phyloP scores from a whole-genome alignment of 2,888 invertebrate genomes.

The Cryptophagus acutangulus region DNA sequence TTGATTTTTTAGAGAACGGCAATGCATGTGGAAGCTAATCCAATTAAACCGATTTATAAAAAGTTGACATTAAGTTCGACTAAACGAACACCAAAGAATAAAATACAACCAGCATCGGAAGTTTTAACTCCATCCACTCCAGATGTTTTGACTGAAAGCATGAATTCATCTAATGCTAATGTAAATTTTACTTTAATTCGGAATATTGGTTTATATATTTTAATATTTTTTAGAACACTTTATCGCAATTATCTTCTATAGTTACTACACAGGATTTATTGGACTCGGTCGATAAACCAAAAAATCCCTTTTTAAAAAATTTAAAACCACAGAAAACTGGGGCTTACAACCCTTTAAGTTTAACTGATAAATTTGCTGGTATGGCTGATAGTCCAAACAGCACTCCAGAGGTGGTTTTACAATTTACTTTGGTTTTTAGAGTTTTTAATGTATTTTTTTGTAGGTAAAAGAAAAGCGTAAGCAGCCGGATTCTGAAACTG shows the following conservation, averaged over 20 bases:
- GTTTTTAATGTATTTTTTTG: constrained; percentile 9
- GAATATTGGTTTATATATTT: too few relatives aligned
- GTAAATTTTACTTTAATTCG: not conserved
- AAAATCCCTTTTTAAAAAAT: constrained; percentile 51
- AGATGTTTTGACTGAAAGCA: not conserved
- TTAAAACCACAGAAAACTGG: constrained; percentile 31
- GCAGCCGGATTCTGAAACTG: constrained; percentile 38
- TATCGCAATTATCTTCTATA: too few relatives aligned
- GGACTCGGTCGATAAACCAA: constrained; percentile 23
- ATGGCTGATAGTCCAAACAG: constrained; percentile 31
- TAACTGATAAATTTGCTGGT: constrained; percentile 42
- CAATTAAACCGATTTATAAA: constrained; percentile 18
- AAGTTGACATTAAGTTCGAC: constrained; percentile 20
- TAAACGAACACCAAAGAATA: constrained; percentile 13
- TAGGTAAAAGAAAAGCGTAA: constrained; percentile 41
- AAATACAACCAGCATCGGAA: constrained; percentile 14
- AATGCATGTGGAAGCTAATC: too few relatives aligned
- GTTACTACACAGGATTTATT: constrained; percentile 16
- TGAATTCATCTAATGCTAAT: not conserved
- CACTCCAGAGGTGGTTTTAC: constrained; percentile 29
- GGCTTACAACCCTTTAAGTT: constrained; percentile 38
- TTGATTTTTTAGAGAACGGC: constrained; percentile 17
- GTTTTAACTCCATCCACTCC: constrained; percentile 6
- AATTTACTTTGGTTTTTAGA: constrained; percentile 7
- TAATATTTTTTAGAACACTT: too few relatives aligned